These are phyloP conservation scores for Phlogophora meticulosa DNA, from an alignment of 2,888 invertebrate species.

Conservation along the genomic window DNA sequence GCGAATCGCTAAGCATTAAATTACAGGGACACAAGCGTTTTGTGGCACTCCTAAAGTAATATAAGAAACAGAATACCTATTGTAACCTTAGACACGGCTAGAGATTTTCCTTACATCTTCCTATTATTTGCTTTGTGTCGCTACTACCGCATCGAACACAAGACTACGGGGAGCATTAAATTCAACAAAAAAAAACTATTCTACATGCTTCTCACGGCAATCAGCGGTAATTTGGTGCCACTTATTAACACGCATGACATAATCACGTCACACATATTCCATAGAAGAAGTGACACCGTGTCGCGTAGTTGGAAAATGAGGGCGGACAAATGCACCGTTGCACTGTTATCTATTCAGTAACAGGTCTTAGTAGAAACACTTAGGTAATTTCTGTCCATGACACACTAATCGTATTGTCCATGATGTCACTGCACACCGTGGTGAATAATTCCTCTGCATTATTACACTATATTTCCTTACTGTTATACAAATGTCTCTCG, in stretches of 20 bases:
- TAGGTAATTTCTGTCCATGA: slow-evolving; percentile 70
- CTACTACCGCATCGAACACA: slow-evolving; percentile 36
- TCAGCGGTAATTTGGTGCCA: slow-evolving; percentile 59
- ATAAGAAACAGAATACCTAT: slow-evolving; percentile 28
- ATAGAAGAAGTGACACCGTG: slow-evolving; percentile 34
- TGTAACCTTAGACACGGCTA: slow-evolving; percentile 29
- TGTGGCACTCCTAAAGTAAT: slow-evolving; percentile 14
- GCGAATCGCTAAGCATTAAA: slow-evolving; percentile 39
- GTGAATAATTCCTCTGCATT: slow-evolving; percentile 61
- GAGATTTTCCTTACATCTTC: slow-evolving; percentile 24
- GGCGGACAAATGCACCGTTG: slow-evolving; percentile 57
- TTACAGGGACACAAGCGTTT: slow-evolving; percentile 38
- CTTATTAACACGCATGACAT: slow-evolving; percentile 62
- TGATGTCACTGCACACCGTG: slow-evolving; percentile 69
- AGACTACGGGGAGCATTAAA: slow-evolving; percentile 33
- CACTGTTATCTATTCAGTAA: slow-evolving; percentile 52
- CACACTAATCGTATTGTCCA: slow-evolving; percentile 65
- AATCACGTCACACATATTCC: slow-evolving; percentile 50
- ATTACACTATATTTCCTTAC: slow-evolving; percentile 62
- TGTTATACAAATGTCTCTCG: slow-evolving; percentile 57
- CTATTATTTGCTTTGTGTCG: slow-evolving; percentile 31
- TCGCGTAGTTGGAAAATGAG: slow-evolving; percentile 50
- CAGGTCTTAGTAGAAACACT: slow-evolving; percentile 43
- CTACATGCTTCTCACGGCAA: slow-evolving; percentile 62
- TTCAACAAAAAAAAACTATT: slow-evolving; percentile 44